Evolutionary conservation across 2,888 invertebrate species (phyloP), one percentile per base, ranked within the genome.

Genomic region (Serrognathus titanus): DNA sequence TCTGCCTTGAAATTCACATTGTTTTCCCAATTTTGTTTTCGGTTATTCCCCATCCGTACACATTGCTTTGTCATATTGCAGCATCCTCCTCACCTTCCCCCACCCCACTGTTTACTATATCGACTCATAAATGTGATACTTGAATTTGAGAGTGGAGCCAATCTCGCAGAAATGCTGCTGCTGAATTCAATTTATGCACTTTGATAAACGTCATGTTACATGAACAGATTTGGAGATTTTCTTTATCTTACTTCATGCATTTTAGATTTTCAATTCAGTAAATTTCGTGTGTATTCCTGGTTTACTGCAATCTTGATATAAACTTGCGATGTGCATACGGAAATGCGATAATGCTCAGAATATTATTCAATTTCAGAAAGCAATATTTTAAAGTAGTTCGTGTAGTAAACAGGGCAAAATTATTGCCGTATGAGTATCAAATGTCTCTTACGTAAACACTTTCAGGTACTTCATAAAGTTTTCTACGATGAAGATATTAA

Each of bases 1-100:
- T 63, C 58, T 64, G 59, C 62, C 65, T 60, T 64, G 66, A 66
- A 66, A 66, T 65, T 63, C 63, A 51, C 60, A 64, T 65, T 66
- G 65, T 65, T 63, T 63, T 65, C 59, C 57, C 64, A 66, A 64
- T 66, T 63, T 62, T 61, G 58, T 55, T 62, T 61, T 58, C 55
- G 57, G 57, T 60, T 60, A 58, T 57, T 64, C 56, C 53, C 55
- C 48, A 55, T 58, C 53, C 55, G 46, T 57, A 58, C 53, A 53
- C 49, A 53, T 54, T 58, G 52, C 47, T 58, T 52, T 58, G 57
- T 59, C 54, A 57, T 59, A 59, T 59, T 53, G 53, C 47, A 51
- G 47, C 57, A 36, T 51, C 54, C 48, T 53, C 43, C 48, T 43
- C 36, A 16, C 35, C 48, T n/a, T 43, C 36, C 38, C 35, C 48